Conservation (phyloP, 92 coral and sea anemone species). For the Epizoanthus rinbou region DNA sequence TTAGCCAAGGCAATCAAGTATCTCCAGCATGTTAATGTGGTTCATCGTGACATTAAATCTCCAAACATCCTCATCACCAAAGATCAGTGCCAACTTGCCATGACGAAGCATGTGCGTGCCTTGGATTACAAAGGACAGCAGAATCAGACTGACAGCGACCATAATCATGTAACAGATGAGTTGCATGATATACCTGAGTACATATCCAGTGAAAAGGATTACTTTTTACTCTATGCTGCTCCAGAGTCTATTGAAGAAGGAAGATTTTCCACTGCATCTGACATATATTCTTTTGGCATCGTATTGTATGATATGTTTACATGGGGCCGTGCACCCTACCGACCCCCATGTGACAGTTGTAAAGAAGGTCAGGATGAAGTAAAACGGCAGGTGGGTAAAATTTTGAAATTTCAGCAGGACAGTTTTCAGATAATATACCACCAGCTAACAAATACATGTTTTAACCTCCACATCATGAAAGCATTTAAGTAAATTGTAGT, state of each 20-base stretch:
- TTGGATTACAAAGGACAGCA: constrained; percentile 1
- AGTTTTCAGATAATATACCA: too few relatives aligned
- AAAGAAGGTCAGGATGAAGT: background rate
- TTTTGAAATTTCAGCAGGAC: too few relatives aligned
- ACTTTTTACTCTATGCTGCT: background rate
- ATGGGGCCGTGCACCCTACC: background rate
- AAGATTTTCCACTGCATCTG: constrained; percentile 11
- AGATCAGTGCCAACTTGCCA: constrained; percentile 1
- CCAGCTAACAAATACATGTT: too few relatives aligned
- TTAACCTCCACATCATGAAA: too few relatives aligned
- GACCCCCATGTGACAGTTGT: background rate
- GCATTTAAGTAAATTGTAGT: too few relatives aligned
- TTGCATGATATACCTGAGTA: background rate
- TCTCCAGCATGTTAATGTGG: background rate
- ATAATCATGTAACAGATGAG: background rate
- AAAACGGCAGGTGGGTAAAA: background rate
- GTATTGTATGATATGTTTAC: background rate
- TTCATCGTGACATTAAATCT: constrained; percentile 8
- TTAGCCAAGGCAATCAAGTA: background rate
- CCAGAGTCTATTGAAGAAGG: constrained; percentile 17
- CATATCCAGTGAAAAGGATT: background rate
- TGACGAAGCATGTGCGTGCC: constrained; percentile 19
- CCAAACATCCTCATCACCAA: background rate
- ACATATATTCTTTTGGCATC: background rate
- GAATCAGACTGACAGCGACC: background rate